These are phyloP conservation scores for Phaedon cochleariae DNA, from an alignment of 2,888 invertebrate species.

Conservation along the genomic window DNA sequence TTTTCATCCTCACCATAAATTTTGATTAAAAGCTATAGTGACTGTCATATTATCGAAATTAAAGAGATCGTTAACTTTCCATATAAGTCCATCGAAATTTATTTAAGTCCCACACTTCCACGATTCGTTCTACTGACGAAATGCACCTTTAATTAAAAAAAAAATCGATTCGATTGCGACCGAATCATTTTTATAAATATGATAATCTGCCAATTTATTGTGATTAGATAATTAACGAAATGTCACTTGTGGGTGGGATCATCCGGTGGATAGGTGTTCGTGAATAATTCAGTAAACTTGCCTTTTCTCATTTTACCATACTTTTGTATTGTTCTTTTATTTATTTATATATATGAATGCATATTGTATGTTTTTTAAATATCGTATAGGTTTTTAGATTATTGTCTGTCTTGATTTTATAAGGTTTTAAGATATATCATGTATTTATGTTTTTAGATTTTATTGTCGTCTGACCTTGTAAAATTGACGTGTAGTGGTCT, in stretches of 20 bases:
- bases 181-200: conserved; percentile 10
- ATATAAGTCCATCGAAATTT: conserved; percentile 12
- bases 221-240: conserved; percentile 16
- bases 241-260: not conserved
- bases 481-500: too few relatives aligned
- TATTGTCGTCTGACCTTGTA: too few relatives aligned
- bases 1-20: conserved; percentile 1
- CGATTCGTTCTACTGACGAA: conserved; percentile 5
- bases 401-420: too few relatives aligned
- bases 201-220: conserved; percentile 17
- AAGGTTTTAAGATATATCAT: too few relatives aligned
- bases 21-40: conserved; percentile 7
- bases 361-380: too few relatives aligned
- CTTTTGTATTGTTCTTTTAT: too few relatives aligned
- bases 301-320: too few relatives aligned
- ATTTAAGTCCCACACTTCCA: conserved; percentile 13
- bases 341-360: too few relatives aligned
- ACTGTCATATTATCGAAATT: conserved; percentile 16
- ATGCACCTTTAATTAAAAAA: conserved; percentile 13
- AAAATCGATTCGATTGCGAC: not conserved
- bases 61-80: conserved; percentile 16
- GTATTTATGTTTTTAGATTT: too few relatives aligned
- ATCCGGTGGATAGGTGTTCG: not conserved
- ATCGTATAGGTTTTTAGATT: too few relatives aligned
- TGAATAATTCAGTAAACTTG: not conserved